These are phyloP conservation scores for Drosophila repleta DNA, from an alignment of 1,140 invertebrate genomes.

Conservation along the genomic window DNA sequence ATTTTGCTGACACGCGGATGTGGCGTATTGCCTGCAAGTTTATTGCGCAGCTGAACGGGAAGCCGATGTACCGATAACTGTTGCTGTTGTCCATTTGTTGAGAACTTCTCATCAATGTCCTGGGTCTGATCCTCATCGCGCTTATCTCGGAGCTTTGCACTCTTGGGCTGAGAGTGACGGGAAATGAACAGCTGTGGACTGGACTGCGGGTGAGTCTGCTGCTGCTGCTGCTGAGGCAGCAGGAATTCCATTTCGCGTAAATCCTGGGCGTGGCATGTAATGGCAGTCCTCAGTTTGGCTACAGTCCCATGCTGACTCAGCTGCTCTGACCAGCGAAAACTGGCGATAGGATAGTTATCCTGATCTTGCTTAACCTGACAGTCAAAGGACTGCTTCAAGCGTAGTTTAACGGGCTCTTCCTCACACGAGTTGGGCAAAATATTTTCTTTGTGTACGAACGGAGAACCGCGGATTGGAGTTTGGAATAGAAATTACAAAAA, in stretches of 20 bases:
- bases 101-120: slow-evolving; percentile 53
- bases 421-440: slow-evolving; percentile 51
- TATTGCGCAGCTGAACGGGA: slow-evolving; percentile 58
- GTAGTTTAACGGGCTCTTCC: slow-evolving; percentile 48
- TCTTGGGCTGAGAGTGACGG: slow-evolving; percentile 69
- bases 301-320: slow-evolving; percentile 69
- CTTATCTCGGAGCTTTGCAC: slow-evolving; percentile 62
- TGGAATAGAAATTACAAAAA: slow-evolving; percentile 26
- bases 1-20: slow-evolving; percentile 84
- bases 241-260: slow-evolving; percentile 84
- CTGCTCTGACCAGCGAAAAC: slow-evolving; percentile 74
- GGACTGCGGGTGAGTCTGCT: slow-evolving; percentile 28
- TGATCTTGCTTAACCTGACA: slow-evolving; percentile 49
- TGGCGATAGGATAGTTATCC: slow-evolving; percentile 51
- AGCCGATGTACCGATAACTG: slow-evolving; percentile 70
- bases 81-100: slow-evolving; percentile 53
- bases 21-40: slow-evolving; percentile 83
- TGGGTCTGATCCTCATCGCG: slow-evolving; percentile 42
- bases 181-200: slow-evolving; percentile 62
- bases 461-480: not conserved
- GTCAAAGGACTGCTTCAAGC: slow-evolving; percentile 37
- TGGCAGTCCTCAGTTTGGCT: slow-evolving; percentile 75
- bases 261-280: slow-evolving; percentile 69
- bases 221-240: slow-evolving; percentile 59
- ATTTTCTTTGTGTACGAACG: slow-evolving; percentile 45